A percentile compares a stretch with the other conserved stretches of the same genome.
Conservation (phyloP, 2,888 invertebrate species). For the Clistopyga incitator region DNA sequence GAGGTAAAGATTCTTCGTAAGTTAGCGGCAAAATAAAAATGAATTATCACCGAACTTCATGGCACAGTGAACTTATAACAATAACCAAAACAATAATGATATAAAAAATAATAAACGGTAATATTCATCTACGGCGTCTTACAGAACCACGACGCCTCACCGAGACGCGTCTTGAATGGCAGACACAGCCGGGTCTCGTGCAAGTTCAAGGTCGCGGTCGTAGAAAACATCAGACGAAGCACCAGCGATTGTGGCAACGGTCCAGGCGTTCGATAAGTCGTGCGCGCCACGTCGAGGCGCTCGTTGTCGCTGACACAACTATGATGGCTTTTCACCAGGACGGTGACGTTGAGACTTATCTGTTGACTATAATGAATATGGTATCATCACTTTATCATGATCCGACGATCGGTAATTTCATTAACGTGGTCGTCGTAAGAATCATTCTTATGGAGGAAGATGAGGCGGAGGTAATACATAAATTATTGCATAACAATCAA, state of each 20-base stretch:
- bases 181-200: constrained; percentile 85
- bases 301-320: constrained; percentile 94
- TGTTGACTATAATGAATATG: constrained; percentile 97
- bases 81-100: background rate
- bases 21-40: background rate
- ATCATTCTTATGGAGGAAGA: constrained; percentile 91
- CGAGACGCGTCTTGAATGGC: constrained; percentile 87
- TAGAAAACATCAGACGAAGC: constrained; percentile 69
- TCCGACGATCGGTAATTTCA: constrained; percentile 95
- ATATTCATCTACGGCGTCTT: background rate
- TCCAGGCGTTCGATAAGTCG: constrained; percentile 89
- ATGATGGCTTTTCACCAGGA: constrained; percentile 95
- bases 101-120: constrained; percentile 5
- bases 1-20: background rate
- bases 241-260: constrained; percentile 75
- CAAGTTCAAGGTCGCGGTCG: constrained; percentile 85
- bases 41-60: background rate
- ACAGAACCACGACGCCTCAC: constrained; percentile 81
- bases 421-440: constrained; percentile 95
- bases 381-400: constrained; percentile 93
- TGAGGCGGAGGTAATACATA: constrained; percentile 84
- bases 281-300: constrained; percentile 92
- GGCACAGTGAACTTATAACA: background rate
- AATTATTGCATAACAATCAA: background rate
- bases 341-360: constrained; percentile 93